phyloP scores from a whole-genome alignment of 2,888 invertebrate species.

The Antheraea assamensis region DNA sequence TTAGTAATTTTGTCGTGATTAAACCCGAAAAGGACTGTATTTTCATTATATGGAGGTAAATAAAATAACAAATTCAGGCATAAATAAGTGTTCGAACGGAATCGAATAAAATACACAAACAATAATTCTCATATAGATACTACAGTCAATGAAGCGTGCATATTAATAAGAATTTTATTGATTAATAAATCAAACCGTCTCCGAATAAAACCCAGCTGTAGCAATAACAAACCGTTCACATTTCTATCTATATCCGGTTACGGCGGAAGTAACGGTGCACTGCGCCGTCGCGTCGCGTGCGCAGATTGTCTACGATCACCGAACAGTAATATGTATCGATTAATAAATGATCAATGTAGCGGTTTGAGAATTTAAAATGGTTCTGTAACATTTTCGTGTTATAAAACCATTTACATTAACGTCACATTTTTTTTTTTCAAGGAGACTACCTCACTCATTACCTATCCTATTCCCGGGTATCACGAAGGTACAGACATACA shows the following conservation, averaged over 20 bases:
- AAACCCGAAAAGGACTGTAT: too few relatives aligned
- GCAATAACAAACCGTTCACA: slow-evolving; percentile 39
- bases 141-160: not conserved
- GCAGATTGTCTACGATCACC: slow-evolving; percentile 26
- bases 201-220: slow-evolving; percentile 18
- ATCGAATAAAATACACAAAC: not conserved
- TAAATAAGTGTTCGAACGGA: not conserved
- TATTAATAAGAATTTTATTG: slow-evolving; percentile 3
- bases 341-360: slow-evolving; percentile 11
- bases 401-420: not conserved
- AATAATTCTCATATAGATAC: not conserved
- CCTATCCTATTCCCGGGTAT: too few relatives aligned
- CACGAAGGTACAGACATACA: too few relatives aligned
- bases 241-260: slow-evolving; percentile 45
- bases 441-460: too few relatives aligned
- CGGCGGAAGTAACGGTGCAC: slow-evolving; percentile 66
- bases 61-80: too few relatives aligned
- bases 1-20: too few relatives aligned
- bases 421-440: too few relatives aligned
- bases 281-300: slow-evolving; percentile 56
- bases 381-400: not conserved
- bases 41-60: too few relatives aligned
- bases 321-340: slow-evolving; percentile 24
- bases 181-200: slow-evolving; percentile 1
- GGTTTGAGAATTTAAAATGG: not conserved